Percentiles rank a stretch among this genome's conserved stretches.
Evolutionary conservation across 2,888 invertebrate species (phyloP).

Genomic region (Isoperla grammatica): DNA sequence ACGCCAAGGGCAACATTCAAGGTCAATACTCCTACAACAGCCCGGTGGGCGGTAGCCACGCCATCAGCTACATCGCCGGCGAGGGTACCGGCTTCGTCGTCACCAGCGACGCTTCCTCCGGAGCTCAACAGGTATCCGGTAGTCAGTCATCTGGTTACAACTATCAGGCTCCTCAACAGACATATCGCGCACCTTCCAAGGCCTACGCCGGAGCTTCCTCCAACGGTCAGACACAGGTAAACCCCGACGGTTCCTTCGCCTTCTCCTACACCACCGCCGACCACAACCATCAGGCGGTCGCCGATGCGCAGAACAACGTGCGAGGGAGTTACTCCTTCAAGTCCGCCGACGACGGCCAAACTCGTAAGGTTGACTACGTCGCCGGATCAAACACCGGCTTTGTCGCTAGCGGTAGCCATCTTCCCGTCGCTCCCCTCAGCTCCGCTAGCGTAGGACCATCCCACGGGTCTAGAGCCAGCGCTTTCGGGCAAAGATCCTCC

Average conservation of each 20-base stretch:
- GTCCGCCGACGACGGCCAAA: slow-evolving; percentile 28
- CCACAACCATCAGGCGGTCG: slow-evolving; percentile 29
- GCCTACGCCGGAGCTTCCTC: too few relatives aligned
- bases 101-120: slow-evolving; percentile 33
- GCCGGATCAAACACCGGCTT: slow-evolving; percentile 32
- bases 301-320: slow-evolving; percentile 32
- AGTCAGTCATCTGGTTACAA: neutral
- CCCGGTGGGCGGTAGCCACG: slow-evolving; percentile 14
- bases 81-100: slow-evolving; percentile 37
- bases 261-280: slow-evolving; percentile 33
- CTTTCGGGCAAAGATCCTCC: too few relatives aligned
- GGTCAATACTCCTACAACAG: slow-evolving; percentile 34
- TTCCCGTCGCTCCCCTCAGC: slow-evolving; percentile 26
- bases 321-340: slow-evolving; percentile 32
- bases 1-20: slow-evolving; percentile 35
- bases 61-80: slow-evolving; percentile 36
- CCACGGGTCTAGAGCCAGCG: too few relatives aligned
- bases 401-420: slow-evolving; percentile 29
- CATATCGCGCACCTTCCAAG: neutral
- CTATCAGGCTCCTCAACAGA: neutral
- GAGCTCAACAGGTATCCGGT: slow-evolving; percentile 24
- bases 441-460: too few relatives aligned
- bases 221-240: neutral
- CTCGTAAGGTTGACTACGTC: slow-evolving; percentile 28
- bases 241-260: slow-evolving; percentile 33